Conservation (phyloP, 1,140 invertebrate species). For the Tyrophagus putrescentiae region DNA sequence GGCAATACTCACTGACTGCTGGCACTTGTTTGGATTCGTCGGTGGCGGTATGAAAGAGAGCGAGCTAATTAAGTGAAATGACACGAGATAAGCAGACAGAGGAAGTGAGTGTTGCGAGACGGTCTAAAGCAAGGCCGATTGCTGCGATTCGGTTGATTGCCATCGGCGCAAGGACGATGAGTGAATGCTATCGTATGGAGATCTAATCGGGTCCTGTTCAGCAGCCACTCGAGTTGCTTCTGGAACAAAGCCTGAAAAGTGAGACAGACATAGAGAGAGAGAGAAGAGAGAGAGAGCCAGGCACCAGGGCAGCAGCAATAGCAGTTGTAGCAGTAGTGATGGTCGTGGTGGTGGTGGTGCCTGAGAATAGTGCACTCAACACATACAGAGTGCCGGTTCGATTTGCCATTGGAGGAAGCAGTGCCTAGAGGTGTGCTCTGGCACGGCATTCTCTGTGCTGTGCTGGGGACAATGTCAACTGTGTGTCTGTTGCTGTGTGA, state of each 20-base stretch:
- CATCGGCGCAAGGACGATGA: background rate
- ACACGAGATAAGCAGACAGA: background rate
- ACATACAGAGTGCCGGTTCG: background rate
- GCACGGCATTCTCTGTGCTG: too few species aligned
- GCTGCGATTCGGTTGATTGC: too few species aligned
- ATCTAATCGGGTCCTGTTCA: background rate
- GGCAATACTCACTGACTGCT: background rate
- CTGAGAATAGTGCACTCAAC: background rate
- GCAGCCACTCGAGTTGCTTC: too few species aligned
- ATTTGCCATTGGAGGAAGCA: background rate
- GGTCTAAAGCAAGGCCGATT: background rate
- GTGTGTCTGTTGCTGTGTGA: too few species aligned
- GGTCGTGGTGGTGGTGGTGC: background rate
- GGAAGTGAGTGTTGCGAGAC: background rate
- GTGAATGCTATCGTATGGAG: background rate
- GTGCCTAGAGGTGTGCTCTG: conserved; percentile 1
- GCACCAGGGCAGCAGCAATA: background rate
- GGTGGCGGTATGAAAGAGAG: background rate
- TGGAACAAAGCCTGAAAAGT: too few species aligned
- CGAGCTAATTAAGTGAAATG: background rate
- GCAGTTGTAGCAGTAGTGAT: background rate
- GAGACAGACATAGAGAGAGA: too few species aligned
- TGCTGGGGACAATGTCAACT: too few species aligned
- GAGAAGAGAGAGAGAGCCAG: too few species aligned
- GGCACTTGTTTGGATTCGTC: background rate